A percentile compares a stretch with the other conserved stretches of the same genome.
Conservation (phyloP, 37 sponge, comb jelly and placozoan genomes). For the Bolinopsis microptera region DNA sequence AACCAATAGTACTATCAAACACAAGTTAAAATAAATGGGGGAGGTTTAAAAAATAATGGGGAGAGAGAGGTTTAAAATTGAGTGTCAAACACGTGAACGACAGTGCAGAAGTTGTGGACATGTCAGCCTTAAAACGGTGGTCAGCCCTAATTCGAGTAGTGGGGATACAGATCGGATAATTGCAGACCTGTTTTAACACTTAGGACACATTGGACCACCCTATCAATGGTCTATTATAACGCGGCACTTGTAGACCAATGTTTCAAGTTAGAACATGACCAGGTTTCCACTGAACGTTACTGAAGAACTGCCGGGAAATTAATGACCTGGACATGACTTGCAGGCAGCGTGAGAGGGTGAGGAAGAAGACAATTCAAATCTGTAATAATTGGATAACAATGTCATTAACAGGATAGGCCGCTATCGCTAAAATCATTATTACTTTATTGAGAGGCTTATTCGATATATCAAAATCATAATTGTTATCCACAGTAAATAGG, state of each 20-base stretch:
- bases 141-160: background rate
- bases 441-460: slow-evolving; percentile 18
- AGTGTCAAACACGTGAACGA: background rate
- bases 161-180: background rate
- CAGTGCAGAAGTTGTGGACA: background rate
- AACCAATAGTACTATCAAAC: too few species aligned
- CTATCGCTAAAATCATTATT: background rate
- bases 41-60: background rate
- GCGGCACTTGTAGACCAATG: background rate
- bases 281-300: too few species aligned
- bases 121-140: background rate
- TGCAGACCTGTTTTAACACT: background rate
- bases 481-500: background rate
- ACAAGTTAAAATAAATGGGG: background rate
- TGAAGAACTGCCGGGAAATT: background rate
- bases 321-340: background rate
- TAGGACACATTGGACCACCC: background rate
- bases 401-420: slow-evolving; percentile 20
- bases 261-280: background rate
- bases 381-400: slow-evolving; percentile 39
- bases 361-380: slow-evolving; percentile 6
- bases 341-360: background rate
- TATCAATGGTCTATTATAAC: background rate
- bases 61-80: background rate
- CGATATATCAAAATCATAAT: background rate